phyloP scores from a whole-genome alignment of 2,888 invertebrate genomes.

The Phragmatobia fuliginosa region DNA sequence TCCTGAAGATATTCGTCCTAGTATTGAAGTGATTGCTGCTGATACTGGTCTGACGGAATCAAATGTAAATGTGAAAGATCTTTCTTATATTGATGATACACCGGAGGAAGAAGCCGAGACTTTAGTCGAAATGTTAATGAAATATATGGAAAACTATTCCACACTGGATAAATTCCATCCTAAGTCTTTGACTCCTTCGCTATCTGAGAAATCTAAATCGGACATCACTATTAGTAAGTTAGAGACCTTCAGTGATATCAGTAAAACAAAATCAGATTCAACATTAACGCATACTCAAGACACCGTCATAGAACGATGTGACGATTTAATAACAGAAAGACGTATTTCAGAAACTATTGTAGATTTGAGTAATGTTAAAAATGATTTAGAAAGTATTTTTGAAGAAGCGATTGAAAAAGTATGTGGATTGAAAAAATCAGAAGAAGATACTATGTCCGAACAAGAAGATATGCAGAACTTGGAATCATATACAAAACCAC shows the following conservation, averaged over 20 bases:
- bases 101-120: slow-evolving; percentile 79
- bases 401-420: slow-evolving; percentile 70
- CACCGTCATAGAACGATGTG: slow-evolving; percentile 76
- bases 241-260: slow-evolving; percentile 79
- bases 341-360: slow-evolving; percentile 79
- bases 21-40: slow-evolving; percentile 68
- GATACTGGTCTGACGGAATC: slow-evolving; percentile 71
- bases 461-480: slow-evolving; percentile 79
- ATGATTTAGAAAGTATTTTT: slow-evolving; percentile 77
- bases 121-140: slow-evolving; percentile 79
- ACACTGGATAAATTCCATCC: slow-evolving; percentile 68
- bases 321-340: slow-evolving; percentile 59
- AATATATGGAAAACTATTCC: slow-evolving; percentile 80
- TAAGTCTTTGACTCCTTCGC: slow-evolving; percentile 71
- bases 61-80: slow-evolving; percentile 75
- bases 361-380: slow-evolving; percentile 76
- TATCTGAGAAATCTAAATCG: slow-evolving; percentile 81
- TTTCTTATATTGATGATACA: slow-evolving; percentile 81
- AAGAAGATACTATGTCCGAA: slow-evolving; percentile 77
- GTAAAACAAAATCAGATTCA: slow-evolving; percentile 82
- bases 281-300: slow-evolving; percentile 81
- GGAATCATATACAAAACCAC: slow-evolving; percentile 77
- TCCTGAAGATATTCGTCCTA: slow-evolving; percentile 70
- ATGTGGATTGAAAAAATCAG: slow-evolving; percentile 59
- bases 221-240: slow-evolving; percentile 80